Percentiles rank a stretch among this genome's conserved stretches.
These are phyloP conservation scores for Eueremaeus valkanovi DNA, from an alignment of 2,888 invertebrate species.

Conservation along the genomic window DNA sequence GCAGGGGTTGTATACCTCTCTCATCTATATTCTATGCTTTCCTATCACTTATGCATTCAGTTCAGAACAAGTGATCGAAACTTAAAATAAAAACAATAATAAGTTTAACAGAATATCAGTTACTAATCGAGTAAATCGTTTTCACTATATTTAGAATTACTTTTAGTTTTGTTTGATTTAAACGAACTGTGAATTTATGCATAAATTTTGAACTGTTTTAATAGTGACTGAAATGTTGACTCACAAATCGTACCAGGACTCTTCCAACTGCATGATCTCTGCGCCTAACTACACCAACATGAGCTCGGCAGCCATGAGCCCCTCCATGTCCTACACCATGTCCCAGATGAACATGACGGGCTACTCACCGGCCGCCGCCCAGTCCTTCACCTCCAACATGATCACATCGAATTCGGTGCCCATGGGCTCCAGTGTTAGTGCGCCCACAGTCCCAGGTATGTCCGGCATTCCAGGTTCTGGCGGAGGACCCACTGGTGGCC, in stretches of 20 bases:
- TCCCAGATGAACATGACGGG: conserved; percentile 37
- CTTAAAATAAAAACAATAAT: neutral
- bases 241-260: conserved; percentile 42
- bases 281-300: conserved; percentile 36
- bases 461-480: conserved; percentile 23
- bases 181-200: conserved; percentile 22
- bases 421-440: conserved; percentile 39
- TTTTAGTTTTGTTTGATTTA: neutral
- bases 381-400: conserved; percentile 41
- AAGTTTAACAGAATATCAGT: neutral
- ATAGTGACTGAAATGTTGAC: conserved; percentile 41
- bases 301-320: conserved; percentile 37
- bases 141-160: neutral
- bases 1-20: neutral
- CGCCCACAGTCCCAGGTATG: conserved; percentile 24
- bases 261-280: conserved; percentile 37
- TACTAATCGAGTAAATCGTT: neutral
- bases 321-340: conserved; percentile 38
- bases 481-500: conserved; percentile 34
- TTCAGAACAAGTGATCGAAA: neutral
- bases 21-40: neutral
- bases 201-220: conserved; percentile 22
- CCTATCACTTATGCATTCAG: neutral
- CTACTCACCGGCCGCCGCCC: conserved; percentile 41
- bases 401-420: conserved; percentile 39